Conservation (phyloP, 2,797 vertebrate genomes). For the Melanotaenia trifasciata region DNA sequence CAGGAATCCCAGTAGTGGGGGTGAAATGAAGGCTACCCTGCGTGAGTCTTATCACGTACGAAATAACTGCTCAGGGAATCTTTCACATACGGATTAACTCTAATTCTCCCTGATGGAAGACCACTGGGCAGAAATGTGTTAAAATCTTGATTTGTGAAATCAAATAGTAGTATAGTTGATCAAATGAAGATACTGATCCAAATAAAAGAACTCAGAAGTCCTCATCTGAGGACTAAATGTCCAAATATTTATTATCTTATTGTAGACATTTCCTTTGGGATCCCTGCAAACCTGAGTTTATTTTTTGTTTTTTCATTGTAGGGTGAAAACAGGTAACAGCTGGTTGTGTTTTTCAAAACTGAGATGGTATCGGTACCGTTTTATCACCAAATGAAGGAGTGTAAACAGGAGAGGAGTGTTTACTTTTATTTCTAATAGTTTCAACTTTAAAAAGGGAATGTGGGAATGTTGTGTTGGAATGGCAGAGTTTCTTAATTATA, state of each 20-base stretch:
- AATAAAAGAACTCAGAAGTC: not conserved
- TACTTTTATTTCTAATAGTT: no score
- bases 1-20: constrained; percentile 16
- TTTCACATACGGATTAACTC: constrained; percentile 12
- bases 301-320: not conserved
- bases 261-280: not conserved
- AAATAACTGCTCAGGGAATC: constrained; percentile 6
- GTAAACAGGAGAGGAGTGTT: not conserved
- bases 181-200: not conserved
- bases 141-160: constrained; percentile 8
- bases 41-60: constrained; percentile 19
- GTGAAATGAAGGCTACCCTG: not conserved
- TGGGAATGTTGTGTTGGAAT: no score
- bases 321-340: not conserved
- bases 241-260: not conserved
- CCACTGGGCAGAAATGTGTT: constrained; percentile 3
- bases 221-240: not conserved
- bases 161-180: constrained; percentile 1
- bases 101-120: not conserved
- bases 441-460: not conserved
- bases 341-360: not conserved
- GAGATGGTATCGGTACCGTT: not conserved
- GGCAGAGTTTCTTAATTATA: not conserved
- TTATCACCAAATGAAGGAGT: not conserved
- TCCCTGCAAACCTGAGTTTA: not conserved